Base-by-base conservation (phyloP, 2,113 vertebrate species). In the Lamprologus tigripictilis region DNA sequence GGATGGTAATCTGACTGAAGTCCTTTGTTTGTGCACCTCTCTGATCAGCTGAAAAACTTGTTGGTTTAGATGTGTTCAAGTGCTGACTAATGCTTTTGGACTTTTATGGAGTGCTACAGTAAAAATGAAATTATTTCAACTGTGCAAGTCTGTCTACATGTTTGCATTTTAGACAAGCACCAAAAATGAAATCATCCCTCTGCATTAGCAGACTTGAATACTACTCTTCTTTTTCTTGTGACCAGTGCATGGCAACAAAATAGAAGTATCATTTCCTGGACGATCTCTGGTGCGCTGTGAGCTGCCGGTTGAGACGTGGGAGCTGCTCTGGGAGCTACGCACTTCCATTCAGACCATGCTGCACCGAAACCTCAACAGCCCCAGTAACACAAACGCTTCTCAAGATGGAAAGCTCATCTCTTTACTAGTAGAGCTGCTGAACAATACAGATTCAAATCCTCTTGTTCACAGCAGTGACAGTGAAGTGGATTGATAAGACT, bases 281-380 rank as follows among this genome's bases (percentile, higher is more conserved):
- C 95, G 89, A 2, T 97, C 97, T 17, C 96, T 99, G 68, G 94
- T 98, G 83, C 96, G 96, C 91, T 97, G 97, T 54, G 97, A 98
- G 90, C 94, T 98, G 2, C 93, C 97, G 5, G 93, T 94, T 0
- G 93, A 96, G 79, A 97, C 95, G 0, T 98, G 98, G 96, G 96
- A 97, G 88, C 95, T 99, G 40, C 97, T 99, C 80, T 96, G 97
- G 83, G 97, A 97, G 19, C 95, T 99, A n/a, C 98, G 98, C 4
- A 96, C 96, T 4, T 97, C 98, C 5, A 94, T 99, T 23, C 97
- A 97, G 93, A 96, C 96, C 88, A 99, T 99, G 98, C 94, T 99
- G 81, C 95, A 97, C 89, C 97, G 96, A 40, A 98, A 97, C 91
- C 97, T 99, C 88, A 96, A 90, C 86, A 95, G 94, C 1, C 95